phyloP scores from a whole-genome alignment of 2,797 vertebrate species.

The Intellagama lesueurii region DNA sequence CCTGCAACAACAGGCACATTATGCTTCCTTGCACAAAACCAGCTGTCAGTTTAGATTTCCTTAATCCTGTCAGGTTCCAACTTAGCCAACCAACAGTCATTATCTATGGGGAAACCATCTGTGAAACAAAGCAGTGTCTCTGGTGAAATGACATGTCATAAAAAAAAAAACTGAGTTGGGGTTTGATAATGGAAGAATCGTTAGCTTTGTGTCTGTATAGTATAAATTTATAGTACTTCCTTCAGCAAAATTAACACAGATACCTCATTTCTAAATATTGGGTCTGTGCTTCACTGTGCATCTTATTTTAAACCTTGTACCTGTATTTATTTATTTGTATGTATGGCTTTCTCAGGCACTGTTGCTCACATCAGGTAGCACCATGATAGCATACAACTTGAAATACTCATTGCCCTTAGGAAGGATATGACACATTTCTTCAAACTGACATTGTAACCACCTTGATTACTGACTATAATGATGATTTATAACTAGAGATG shows the following conservation, averaged over 20 bases:
- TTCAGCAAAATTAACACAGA: slow-evolving; percentile 19
- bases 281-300: slow-evolving; percentile 9
- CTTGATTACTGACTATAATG: too few species aligned
- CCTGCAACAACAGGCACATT: slow-evolving; percentile 78
- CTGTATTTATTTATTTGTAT: background rate
- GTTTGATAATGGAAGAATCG: slow-evolving; percentile 71
- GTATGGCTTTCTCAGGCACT: background rate
- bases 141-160: slow-evolving; percentile 77
- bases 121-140: slow-evolving; percentile 73
- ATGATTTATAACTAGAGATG: too few species aligned
- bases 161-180: slow-evolving; percentile 73
- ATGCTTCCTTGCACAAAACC: slow-evolving; percentile 79
- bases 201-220: slow-evolving; percentile 67
- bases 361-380: background rate
- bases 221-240: slow-evolving; percentile 44
- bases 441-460: too few species aligned
- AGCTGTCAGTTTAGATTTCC: slow-evolving; percentile 82
- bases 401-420: too few species aligned
- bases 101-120: slow-evolving; percentile 78
- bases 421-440: too few species aligned
- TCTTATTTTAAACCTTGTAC: slow-evolving; percentile 9
- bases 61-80: slow-evolving; percentile 80
- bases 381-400: background rate
- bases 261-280: background rate
- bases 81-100: slow-evolving; percentile 75